Evolutionary conservation across 2,888 invertebrate genomes (phyloP), one percentile per base, ranked within the genome.

Genomic region (Erebia aethiops): DNA sequence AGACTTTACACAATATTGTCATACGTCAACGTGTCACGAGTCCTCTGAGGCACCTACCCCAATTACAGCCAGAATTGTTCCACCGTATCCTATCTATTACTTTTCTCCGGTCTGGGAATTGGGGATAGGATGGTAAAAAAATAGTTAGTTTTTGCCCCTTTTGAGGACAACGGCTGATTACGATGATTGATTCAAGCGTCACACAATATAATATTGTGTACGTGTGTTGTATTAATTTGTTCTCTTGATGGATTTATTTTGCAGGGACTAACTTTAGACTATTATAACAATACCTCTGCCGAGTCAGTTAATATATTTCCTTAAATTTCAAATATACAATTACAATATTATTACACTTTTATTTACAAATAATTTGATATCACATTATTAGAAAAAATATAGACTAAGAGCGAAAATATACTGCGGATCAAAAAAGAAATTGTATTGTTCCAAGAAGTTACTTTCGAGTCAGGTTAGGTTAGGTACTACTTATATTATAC

Each of bases 1-100:
- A 85, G 86, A 86, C 89, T 90, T 89, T 89, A 85, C 88, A 89
- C 88, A 88, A 88, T 89, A 90, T 90, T 84, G 88, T 87, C 87
- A 90, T 90, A 88, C 83, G 90, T 89, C 90, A 87, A 81, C 76
- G 80, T 84, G 90, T 85, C 90, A 83, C 78, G 79, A 78, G 80
- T 78, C 80, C 86, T 86, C 89, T 77, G 88, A 85, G 87, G 86
- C 85, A 82, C 81, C 87, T 83, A 84, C 87, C 87, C 90, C 88
- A 88, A 89, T 90, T 90, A 89, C 88, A 78, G 84, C 80, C 83
- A 84, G 87, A 89, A 91, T 89, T 91, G 91, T 90, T 89, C 86
- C 86, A 80, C 81, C 77, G 81, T 77, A 75, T 79, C 82, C 85
- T 90, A 89, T 91, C 89, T 90, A 91, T 91, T 91, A 88, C 87